Base-by-base conservation (phyloP, 2,888 invertebrate genomes). In the Zootermopsis nevadensis region DNA sequence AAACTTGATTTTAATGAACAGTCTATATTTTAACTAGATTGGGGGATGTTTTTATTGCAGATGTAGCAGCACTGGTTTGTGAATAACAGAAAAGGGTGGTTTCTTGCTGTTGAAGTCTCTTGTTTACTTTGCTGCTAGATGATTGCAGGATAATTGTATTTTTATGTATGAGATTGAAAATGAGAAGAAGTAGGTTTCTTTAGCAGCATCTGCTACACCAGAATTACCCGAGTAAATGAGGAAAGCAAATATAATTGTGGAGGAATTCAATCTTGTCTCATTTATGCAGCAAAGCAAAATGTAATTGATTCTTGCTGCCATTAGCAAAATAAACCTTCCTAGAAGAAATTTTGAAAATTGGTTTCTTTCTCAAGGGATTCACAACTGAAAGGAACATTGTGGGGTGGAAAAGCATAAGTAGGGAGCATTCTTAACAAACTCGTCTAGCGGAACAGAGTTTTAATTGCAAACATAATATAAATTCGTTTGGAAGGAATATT, bases 311-410 rank as follows among this genome's bases (percentile, higher is more conserved):
- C 74, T 38, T 74, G 74, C 35, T 74, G n/a, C 33, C 74, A 74
- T 74, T 74, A 74, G 55, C 79, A 79, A 79, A 60, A 79, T 79
- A 79, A 53, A 53, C 77, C n/a, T 53, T 19, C 48, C 35, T 31
- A 77, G 80, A 80, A 81, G 72, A 69, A 81, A 81, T 72, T 69
- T 48, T 22, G 72, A 72, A 81, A 72, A 72, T 81, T 69, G 81
- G 69, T 81, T 81, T 81, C 53, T 53, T 81, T 72, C 81, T 79
- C 79, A 15, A 33, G 79, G 79, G 79, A 79, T 33, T 55, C 38
- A 10, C 27, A 22, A 33, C 33, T 31, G 19, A 60, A 33, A 35
- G 55, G 31, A 35, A 60, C n/a, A 79, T 38, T 66, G 53, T 77
- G 55, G 55, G 33, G 53, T 76, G 76, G 27, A n/a, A 76, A 27